Percentiles rank a stretch among this genome's conserved stretches.
Conservation (phyloP, 2,888 invertebrate species). For the Drosophila sordidula region DNA sequence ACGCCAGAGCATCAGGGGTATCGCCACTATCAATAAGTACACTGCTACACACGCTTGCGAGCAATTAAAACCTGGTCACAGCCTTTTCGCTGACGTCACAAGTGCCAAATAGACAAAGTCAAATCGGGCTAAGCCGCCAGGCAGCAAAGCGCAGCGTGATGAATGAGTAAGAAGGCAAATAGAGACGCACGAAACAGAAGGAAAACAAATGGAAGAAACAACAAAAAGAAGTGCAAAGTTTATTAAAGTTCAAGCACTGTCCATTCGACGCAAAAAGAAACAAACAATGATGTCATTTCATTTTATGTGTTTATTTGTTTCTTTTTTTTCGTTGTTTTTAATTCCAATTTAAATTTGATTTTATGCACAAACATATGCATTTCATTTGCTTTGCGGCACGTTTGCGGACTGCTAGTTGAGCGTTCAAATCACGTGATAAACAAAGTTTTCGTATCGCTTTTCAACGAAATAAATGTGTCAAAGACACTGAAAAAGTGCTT, state of each 20-base stretch:
- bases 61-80: slow-evolving; percentile 32
- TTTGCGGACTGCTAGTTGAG: slow-evolving; percentile 20
- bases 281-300: slow-evolving; percentile 68
- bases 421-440: slow-evolving; percentile 50
- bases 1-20: background rate
- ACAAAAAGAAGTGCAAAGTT: slow-evolving; percentile 70
- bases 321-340: slow-evolving; percentile 1
- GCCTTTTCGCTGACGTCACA: slow-evolving; percentile 51
- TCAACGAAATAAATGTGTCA: slow-evolving; percentile 42
- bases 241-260: slow-evolving; percentile 68
- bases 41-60: slow-evolving; percentile 28
- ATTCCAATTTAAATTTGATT: slow-evolving; percentile 23
- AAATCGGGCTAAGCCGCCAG: background rate
- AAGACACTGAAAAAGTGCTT: background rate
- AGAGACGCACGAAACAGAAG: slow-evolving; percentile 22
- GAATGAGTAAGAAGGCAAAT: slow-evolving; percentile 40
- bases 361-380: slow-evolving; percentile 13
- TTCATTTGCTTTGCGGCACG: slow-evolving; percentile 40
- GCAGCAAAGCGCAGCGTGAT: slow-evolving; percentile 47
- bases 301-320: slow-evolving; percentile 17
- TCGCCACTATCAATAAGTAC: slow-evolving; percentile 14
- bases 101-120: slow-evolving; percentile 14
- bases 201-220: slow-evolving; percentile 2
- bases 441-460: slow-evolving; percentile 20
- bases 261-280: slow-evolving; percentile 30